Evolutionary conservation across 2,797 vertebrate genomes (phyloP).

Genomic region (Rhinoraja longicauda): DNA sequence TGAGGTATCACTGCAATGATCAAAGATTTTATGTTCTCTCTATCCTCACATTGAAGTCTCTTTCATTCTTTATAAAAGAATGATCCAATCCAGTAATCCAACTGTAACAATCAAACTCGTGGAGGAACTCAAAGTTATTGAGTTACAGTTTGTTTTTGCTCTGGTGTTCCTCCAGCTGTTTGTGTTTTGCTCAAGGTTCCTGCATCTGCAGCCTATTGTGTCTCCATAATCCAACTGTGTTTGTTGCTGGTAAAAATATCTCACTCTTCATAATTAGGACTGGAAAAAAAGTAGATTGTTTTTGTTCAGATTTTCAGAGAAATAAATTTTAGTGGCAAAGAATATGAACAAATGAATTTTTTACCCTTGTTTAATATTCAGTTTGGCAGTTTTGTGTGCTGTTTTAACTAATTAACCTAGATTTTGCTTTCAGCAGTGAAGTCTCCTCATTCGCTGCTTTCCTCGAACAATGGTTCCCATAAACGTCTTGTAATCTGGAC

Average conservation of each 20-base stretch:
- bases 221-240: not conserved
- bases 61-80: not conserved
- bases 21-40: not conserved
- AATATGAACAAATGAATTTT: not conserved
- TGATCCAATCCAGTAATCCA: not conserved
- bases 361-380: not conserved
- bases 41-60: not conserved
- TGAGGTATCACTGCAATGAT: not conserved
- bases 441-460: too few species aligned
- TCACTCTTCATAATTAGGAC: not conserved
- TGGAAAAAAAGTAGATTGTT: not conserved
- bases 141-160: too few species aligned
- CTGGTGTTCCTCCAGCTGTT: too few species aligned
- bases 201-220: too few species aligned
- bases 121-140: too few species aligned
- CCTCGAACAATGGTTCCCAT: too few species aligned
- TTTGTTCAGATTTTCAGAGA: not conserved
- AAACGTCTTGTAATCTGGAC: too few species aligned
- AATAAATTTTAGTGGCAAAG: not conserved
- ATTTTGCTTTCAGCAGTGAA: too few species aligned
- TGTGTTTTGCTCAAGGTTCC: too few species aligned
- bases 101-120: too few species aligned
- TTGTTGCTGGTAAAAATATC: not conserved
- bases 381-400: not conserved
- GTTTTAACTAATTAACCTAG: not conserved